Evolutionary conservation across 2,113 vertebrate species (phyloP).

Genomic region (Rhinopithecus roxellana): DNA sequence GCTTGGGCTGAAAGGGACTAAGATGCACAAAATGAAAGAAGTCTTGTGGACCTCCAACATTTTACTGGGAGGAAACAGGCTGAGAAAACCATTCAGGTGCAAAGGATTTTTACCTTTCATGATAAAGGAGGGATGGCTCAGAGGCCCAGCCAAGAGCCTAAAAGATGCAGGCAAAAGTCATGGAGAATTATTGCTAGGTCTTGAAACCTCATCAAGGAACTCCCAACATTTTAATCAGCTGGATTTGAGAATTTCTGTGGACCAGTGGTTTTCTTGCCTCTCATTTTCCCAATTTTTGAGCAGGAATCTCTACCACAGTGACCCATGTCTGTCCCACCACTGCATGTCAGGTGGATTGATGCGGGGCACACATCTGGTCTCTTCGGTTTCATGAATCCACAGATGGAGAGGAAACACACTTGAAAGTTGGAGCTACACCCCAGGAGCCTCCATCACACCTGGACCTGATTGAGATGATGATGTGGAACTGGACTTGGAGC

Average conservation of each 20-base stretch:
- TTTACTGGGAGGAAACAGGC: not conserved
- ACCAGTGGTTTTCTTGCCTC: not conserved
- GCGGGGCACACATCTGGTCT: not conserved
- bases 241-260: not conserved
- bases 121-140: not conserved
- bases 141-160: not conserved
- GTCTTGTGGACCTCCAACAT: not conserved
- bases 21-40: not conserved
- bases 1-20: not conserved
- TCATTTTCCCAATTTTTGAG: not conserved
- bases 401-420: not conserved
- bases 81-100: not conserved
- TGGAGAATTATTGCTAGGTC: not conserved
- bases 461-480: not conserved
- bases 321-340: not conserved
- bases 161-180: not conserved
- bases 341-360: not conserved
- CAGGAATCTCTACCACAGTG: not conserved
- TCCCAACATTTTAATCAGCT: not conserved
- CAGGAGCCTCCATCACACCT: not conserved
- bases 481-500: not conserved
- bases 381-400: too few species aligned
- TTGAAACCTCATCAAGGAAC: not conserved
- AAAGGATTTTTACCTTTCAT: not conserved
- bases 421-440: not conserved